Evolutionary conservation across 2,797 vertebrate species (phyloP).

Genomic region (Pteronotus mesoamericanus): DNA sequence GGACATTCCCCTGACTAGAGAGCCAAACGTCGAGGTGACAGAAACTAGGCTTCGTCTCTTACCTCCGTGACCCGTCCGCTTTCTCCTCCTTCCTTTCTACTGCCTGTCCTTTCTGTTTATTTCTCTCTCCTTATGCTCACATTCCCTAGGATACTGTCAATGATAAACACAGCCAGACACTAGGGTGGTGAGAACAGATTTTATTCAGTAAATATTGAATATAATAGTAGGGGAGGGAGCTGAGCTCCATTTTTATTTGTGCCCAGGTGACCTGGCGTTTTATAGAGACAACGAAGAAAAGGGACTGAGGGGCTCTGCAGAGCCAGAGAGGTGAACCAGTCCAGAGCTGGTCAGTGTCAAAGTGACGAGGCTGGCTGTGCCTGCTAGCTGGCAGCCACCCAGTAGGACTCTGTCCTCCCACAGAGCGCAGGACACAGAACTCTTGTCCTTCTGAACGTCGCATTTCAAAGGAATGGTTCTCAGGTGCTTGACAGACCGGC

Average conservation of each 20-base stretch:
- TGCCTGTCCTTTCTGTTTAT: not conserved
- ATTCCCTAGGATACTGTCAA: not conserved
- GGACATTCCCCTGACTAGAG: not conserved
- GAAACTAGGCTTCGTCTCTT: not conserved
- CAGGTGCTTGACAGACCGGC: not conserved
- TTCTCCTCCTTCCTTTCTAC: not conserved
- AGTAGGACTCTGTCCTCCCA: not conserved
- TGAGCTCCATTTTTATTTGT: not conserved
- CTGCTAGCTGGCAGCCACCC: not conserved
- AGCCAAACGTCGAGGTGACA: not conserved
- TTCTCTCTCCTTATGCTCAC: not conserved
- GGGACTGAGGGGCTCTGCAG: fast-evolving
- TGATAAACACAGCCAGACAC: not conserved
- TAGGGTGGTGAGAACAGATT: not conserved
- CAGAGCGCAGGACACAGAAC: not conserved
- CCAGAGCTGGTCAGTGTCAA: no score
- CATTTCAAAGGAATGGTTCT: not conserved
- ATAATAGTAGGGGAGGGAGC: not conserved
- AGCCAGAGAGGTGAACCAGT: not conserved
- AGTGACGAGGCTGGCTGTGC: not conserved
- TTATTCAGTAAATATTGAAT: not conserved
- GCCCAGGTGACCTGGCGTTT: not conserved
- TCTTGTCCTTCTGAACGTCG: not conserved
- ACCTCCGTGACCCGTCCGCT: not conserved
- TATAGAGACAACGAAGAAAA: not conserved